Evolutionary conservation across 2,113 vertebrate genomes (phyloP), one percentile per base, ranked within the genome.

Genomic region (Cervus canadensis): DNA sequence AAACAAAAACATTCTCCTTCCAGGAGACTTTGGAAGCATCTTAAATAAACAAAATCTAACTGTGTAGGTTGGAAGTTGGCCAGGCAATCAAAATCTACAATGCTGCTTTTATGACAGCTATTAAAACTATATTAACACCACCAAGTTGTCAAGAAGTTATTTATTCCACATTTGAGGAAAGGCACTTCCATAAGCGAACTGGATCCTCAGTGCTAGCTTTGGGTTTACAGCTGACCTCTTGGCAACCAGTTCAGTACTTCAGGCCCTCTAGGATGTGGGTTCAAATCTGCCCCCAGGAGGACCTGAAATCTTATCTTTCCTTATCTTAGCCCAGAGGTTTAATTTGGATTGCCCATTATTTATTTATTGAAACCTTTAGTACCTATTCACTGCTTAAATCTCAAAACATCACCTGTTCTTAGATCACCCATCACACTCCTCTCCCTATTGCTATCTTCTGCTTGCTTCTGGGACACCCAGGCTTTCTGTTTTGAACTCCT

Each of bases 1-100:
- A 97, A 88, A 93, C 54, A 90, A 97, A 95, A 48, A 81, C 28
- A 78, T 64, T 87, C 19, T 89, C 50, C 74, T 89, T n/a, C 78
- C 23, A 56, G 19, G n/a, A 92, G 23, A 79, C 90, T 78, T 95
- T 25, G 83, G 87, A 96, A 11, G 5, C 60, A 88, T 86, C 64
- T 97, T 76, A 88, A 21, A 43, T 52, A 96, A 95, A 86, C 17
- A 84, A 89, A 93, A 87, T 84, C 33, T 36, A 93, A 92, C 50
- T 95, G 54, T 78, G 78, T 95, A 52, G 83, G 67, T n/a, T 95
- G 71, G 79, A 91, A 91, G 81, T 7, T 89, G 82, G 45, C 87
- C 89, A 96, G 50, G 36, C 12, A 79, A 87, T 40, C 57, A 67
- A 94, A 94, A 91, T 81, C 62, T 25, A 89, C 26, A 95, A 57